Percentiles rank a stretch among this genome's conserved stretches.
These are phyloP conservation scores for Sapayoa aenigma DNA, from an alignment of 2,113 vertebrate genomes.

Conservation along the genomic window DNA sequence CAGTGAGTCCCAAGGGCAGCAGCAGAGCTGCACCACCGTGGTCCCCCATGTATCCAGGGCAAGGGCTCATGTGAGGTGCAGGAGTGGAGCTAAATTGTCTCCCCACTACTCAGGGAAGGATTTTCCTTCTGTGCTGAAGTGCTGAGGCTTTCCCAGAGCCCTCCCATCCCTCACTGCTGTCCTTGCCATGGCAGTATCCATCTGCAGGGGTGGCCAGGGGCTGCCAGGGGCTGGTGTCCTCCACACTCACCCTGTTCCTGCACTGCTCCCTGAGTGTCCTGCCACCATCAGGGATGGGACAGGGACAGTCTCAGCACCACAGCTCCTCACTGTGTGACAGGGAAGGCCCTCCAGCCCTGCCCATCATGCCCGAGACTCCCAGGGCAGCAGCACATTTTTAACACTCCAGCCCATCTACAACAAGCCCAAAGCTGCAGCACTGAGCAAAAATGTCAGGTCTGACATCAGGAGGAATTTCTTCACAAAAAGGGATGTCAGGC, in stretches of 20 bases:
- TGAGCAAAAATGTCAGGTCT: background rate
- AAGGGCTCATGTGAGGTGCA: fast-evolving
- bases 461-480: background rate
- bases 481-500: fast-evolving
- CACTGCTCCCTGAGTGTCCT: background rate
- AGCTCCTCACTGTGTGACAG: background rate
- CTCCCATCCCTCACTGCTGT: background rate
- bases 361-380: fast-evolving
- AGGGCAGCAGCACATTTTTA: background rate
- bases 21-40: background rate
- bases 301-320: fast-evolving
- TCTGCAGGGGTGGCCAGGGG: background rate
- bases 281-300: fast-evolving
- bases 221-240: background rate
- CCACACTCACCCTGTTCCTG: background rate
- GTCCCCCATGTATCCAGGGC: too few relatives aligned
- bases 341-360: background rate
- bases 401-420: background rate
- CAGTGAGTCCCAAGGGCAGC: background rate
- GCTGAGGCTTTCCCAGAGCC: background rate
- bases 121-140: background rate
- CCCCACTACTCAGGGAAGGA: background rate
- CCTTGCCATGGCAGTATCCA: background rate
- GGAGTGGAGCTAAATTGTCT: background rate
- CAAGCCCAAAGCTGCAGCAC: background rate